Conservation (phyloP, 2,113 vertebrate species). For the Mastomys coucha region DNA sequence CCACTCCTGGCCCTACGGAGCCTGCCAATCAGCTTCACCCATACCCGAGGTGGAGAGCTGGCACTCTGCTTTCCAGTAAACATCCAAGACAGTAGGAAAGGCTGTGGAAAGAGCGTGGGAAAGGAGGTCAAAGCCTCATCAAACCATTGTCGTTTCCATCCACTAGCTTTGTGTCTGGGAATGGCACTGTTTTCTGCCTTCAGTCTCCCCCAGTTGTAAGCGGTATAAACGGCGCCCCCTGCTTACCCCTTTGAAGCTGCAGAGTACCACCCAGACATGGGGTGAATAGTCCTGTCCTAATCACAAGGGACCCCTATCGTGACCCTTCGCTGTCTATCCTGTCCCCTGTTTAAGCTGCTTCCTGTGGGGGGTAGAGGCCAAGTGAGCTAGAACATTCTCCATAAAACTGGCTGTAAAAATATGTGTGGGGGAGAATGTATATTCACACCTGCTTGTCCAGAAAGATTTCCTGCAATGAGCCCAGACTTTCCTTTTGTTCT, state of each 20-base stretch:
- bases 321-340: neutral
- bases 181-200: neutral
- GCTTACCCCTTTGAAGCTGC: neutral
- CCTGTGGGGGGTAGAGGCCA: neutral
- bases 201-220: neutral
- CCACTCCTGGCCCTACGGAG: rapidly evolving
- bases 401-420: neutral
- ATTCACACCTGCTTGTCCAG: neutral
- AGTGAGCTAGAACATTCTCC: neutral
- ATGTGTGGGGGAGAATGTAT: neutral
- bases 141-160: neutral
- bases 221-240: neutral
- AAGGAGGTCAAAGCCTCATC: neutral
- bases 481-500: neutral
- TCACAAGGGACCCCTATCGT: neutral
- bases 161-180: neutral
- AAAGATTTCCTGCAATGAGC: neutral
- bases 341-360: neutral
- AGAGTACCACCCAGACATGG: neutral
- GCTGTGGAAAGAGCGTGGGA: neutral
- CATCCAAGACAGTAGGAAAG: neutral
- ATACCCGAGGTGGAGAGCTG: neutral
- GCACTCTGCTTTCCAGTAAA: neutral
- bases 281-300: neutral
- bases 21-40: neutral